phyloP scores from a whole-genome alignment of 2,888 invertebrate genomes.

The Sesamia inferens region DNA sequence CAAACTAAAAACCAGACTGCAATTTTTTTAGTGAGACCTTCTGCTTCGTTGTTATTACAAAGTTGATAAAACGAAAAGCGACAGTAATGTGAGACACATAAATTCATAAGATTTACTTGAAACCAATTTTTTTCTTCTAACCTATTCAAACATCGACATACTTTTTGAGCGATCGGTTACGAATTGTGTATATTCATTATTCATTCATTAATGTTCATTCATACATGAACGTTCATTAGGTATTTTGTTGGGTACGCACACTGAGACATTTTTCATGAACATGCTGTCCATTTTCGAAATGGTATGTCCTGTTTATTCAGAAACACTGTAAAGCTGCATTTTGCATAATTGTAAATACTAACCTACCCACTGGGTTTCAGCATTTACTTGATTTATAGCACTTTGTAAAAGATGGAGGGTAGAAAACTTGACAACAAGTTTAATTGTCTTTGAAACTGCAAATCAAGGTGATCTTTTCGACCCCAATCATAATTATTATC shows the following conservation, averaged over 20 bases:
- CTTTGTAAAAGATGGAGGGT: not conserved
- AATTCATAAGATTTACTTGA: no score
- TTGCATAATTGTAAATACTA: not conserved
- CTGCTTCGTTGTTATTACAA: no score
- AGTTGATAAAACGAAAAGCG: no score
- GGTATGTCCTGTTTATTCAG: no score
- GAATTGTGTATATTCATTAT: not conserved
- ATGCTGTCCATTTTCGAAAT: not conserved
- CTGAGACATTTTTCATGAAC: not conserved
- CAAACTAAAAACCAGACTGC: no score
- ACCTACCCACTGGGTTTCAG: not conserved
- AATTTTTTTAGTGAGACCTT: no score
- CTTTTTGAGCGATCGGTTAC: not conserved
- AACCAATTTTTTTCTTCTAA: not conserved
- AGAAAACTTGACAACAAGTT: not conserved
- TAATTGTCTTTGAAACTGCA: not conserved
- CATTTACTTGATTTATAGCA: not conserved
- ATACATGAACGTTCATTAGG: not conserved
- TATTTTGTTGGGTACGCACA: not conserved
- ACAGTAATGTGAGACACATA: no score
- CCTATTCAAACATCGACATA: not conserved
- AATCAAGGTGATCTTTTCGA: not conserved
- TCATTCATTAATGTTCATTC: not conserved
- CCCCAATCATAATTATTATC: not conserved
- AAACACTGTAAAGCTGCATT: not conserved